Conservation (phyloP, 37 sponge, comb jelly and placozoan species). For the Lycopodina hypogea region DNA sequence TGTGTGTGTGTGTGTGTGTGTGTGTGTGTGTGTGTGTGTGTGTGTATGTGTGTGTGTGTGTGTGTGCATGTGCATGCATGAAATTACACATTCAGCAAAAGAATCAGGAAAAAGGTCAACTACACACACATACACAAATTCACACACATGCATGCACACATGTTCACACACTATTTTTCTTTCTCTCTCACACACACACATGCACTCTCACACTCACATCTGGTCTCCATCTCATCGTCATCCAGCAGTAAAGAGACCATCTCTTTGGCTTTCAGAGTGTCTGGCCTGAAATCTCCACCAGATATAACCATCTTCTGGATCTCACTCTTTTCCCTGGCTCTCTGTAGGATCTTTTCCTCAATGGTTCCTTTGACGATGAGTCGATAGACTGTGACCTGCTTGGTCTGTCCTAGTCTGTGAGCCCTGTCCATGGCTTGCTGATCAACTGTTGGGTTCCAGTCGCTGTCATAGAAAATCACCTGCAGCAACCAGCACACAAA, state of each 20-base stretch:
- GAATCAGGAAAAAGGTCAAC: too few species aligned
- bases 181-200: too few species aligned
- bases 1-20: not conserved
- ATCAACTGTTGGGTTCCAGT: slow-evolving; percentile 98
- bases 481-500: slow-evolving; percentile 6
- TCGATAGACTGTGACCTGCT: slow-evolving; percentile 94
- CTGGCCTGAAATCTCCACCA: slow-evolving; percentile 89
- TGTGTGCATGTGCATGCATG: too few species aligned
- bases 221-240: slow-evolving; percentile 90
- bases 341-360: slow-evolving; percentile 91
- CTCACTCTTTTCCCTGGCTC: slow-evolving; percentile 98
- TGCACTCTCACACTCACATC: slow-evolving; percentile 54
- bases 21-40: not conserved
- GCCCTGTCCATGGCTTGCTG: slow-evolving; percentile 99
- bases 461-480: slow-evolving; percentile 94
- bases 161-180: too few species aligned
- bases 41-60: too few species aligned
- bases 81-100: too few species aligned
- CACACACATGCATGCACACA: too few species aligned
- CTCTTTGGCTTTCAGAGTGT: slow-evolving; percentile 89
- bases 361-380: slow-evolving; percentile 91
- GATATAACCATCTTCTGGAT: slow-evolving; percentile 97
- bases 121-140: too few species aligned
- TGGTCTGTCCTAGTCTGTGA: slow-evolving; percentile 95
- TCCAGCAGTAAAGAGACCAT: slow-evolving; percentile 92